These are phyloP conservation scores for Silurus asotus DNA, from an alignment of 2,113 vertebrate genomes.

Conservation along the genomic window DNA sequence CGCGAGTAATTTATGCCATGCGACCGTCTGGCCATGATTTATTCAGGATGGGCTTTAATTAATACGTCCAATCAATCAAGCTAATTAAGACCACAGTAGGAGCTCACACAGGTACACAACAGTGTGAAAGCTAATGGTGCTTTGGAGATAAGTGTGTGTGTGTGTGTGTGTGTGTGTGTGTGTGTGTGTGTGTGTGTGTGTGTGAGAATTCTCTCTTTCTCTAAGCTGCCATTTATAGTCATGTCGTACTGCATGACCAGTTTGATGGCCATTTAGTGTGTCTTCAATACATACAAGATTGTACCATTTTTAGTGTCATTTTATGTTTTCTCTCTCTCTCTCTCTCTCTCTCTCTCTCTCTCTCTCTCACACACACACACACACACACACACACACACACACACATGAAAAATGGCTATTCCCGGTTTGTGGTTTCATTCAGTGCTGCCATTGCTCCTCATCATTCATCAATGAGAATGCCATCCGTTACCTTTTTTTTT, in stretches of 20 bases:
- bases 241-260: neutral
- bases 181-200: conserved; percentile 19
- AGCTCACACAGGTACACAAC: conserved; percentile 48
- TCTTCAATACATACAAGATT: conserved; percentile 1
- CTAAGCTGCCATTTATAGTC: neutral
- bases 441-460: conserved; percentile 42
- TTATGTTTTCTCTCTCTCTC: neutral
- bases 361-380: neutral
- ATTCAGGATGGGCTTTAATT: conserved; percentile 56
- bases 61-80: conserved; percentile 59
- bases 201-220: neutral
- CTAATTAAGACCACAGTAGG: conserved; percentile 57
- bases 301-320: neutral
- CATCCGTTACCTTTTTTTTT: conserved; percentile 8
- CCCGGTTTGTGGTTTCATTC: conserved; percentile 37
- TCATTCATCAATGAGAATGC: conserved; percentile 48
- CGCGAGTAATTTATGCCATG: conserved; percentile 50
- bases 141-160: neutral
- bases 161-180: conserved; percentile 16
- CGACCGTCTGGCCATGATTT: conserved; percentile 54
- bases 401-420: conserved; percentile 34
- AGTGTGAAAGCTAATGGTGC: conserved; percentile 28
- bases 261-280: neutral
- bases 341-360: neutral
- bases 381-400: no score